Base-by-base conservation (phyloP, 1,140 invertebrate species). In the Drosophila nebulosa region DNA sequence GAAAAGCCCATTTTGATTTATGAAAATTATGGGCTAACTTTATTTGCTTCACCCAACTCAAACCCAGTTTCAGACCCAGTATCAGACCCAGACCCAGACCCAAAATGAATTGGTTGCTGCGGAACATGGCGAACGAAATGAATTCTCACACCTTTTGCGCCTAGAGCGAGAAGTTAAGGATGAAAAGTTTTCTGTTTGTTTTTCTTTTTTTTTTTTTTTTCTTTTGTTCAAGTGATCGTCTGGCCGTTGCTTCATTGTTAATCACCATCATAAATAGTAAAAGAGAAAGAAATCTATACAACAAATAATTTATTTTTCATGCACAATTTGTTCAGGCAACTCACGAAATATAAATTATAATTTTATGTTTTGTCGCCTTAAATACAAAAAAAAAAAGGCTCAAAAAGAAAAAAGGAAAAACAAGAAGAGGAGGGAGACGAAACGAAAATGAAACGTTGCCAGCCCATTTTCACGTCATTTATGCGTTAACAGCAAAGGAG, bases 401-500 rank as follows among this genome's bases (percentile, higher is more conserved):
- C n/a, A 32, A 36, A 65, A 68, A 69, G 3, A 14, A 36, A 7
- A 39, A 16, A 12, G 10, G 5, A 14, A 16, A 16, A 16, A 16
- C 4, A 7, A 2, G 9, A 18, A 3, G 2, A 10, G 9, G 18
- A 10, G 39, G 7, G 39, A 10, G 9, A 10, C 6, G 6, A 18
- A 6, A 42, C 1, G 14, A 18, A 2, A 16, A 18, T 6, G 18
- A 42, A 18, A 46, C 39, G 6, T 18, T 21, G 39, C 39, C 39
- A 46, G 57, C 76, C 70, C 78, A 86, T 86, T 86, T 86, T 81
- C 81, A 86, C 81, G 74, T 86, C 81, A 86, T 86, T 86, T 86
- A 86, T 78, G 81, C 78, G 86, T 86, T 81, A 88, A 86, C 78
- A 81, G 74, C 57, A 18, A 26, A 46, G 26, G 27, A 55, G 51